Conservation (phyloP, 2,113 vertebrate species). For the Perca fluviatilis region DNA sequence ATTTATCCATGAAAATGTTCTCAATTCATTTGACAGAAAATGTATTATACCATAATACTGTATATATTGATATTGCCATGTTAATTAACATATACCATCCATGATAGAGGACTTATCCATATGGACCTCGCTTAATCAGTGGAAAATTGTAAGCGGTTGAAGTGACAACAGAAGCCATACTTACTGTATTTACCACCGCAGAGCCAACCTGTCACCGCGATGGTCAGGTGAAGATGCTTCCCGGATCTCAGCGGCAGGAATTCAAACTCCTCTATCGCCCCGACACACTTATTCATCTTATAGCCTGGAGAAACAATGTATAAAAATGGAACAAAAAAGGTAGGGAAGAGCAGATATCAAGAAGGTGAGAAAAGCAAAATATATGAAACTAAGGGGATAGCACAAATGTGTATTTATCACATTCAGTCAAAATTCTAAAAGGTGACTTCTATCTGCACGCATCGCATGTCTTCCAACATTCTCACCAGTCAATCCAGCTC, state of each 20-base stretch:
- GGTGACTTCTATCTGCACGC: neutral
- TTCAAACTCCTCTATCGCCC: constrained; percentile 96
- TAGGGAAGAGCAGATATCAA: neutral
- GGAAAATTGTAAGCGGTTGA: neutral
- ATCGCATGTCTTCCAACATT: neutral
- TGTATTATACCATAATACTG: neutral
- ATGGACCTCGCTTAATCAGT: neutral
- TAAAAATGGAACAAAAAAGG: neutral
- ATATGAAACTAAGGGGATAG: neutral
- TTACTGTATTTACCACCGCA: constrained; percentile 95
- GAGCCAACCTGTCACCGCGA: constrained; percentile 96
- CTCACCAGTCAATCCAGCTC: constrained; percentile 94
- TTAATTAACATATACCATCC: neutral
- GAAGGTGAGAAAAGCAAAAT: neutral
- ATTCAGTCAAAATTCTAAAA: neutral
- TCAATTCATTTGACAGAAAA: neutral
- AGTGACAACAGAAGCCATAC: constrained; percentile 37
- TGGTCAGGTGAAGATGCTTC: constrained; percentile 92
- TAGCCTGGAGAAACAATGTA: constrained; percentile 86
- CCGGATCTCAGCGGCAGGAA: constrained; percentile 93
- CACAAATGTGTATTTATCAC: neutral
- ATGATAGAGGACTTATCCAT: neutral
- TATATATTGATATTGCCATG: neutral
- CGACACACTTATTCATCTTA: constrained; percentile 98
- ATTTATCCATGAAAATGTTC: neutral